Base-by-base conservation (phyloP, 2,113 vertebrate species). In the Tiliqua scincoides region DNA sequence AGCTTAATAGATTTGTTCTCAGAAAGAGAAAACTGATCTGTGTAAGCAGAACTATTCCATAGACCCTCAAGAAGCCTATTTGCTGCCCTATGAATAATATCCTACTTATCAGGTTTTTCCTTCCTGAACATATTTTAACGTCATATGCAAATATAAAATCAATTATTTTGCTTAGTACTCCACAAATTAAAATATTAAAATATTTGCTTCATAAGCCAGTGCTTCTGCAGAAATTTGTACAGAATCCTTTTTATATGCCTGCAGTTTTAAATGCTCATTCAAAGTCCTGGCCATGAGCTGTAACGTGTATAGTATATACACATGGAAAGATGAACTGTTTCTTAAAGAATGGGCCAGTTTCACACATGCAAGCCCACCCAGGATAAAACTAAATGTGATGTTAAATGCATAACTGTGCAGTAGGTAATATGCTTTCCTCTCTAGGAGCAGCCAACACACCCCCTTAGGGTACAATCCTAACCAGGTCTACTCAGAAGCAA, bases 1-100 rank as follows among this genome's bases (percentile, higher is more conserved):
- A 84, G 6, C 57, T 85, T 32, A 68, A 72, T 82, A 70, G 79
- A 85, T 32, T 84, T 57, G 0, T 87, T 81, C 85, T 68, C 6
- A 82, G 30, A 9, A 83, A 83, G 2, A 35, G 21, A 21, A 17
- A 3, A 83, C 85, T 89, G 71, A 4, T 8, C 6, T 85, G 57
- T 10, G 3, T 17, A 32, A 48, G 27, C 78, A 73, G 57, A 87
- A 77, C 3, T 1, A 15, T 1, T 48, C 75, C 43, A 10, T 30
- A 80, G 3, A 35, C 75, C 20, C 5, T 71, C 62, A 89, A 17
- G 14, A 86, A 83, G 73, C 1, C 11, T 78, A 18, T 21, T 21
- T 54, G 18, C 32, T 89, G 70, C 62, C 12, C 2, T 79, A 12
- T 85, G 1, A 4, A 15, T 90, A 87, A 84, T 20, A 82, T 1